These are phyloP conservation scores for Papilio demoleus DNA, from an alignment of 2,888 invertebrate species.

Conservation along the genomic window DNA sequence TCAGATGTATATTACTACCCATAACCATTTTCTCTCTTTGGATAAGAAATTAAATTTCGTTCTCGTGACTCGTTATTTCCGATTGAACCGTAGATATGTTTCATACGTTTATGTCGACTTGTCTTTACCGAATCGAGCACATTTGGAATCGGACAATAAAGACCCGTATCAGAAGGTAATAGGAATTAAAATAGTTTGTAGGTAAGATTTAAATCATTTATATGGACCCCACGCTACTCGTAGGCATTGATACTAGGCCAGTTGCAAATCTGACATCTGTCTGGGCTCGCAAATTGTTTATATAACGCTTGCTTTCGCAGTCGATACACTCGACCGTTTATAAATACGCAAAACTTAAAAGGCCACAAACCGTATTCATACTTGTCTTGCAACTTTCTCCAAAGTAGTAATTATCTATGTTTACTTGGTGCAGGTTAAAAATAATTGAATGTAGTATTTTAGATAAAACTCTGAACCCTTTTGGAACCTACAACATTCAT, in stretches of 20 bases:
- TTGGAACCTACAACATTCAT: too few species aligned
- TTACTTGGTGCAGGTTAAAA: background rate
- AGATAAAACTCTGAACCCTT: background rate
- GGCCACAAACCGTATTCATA: slow-evolving; percentile 20
- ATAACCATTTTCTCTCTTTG: slow-evolving; percentile 7
- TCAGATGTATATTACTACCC: slow-evolving; percentile 11
- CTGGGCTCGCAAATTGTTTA: slow-evolving; percentile 53
- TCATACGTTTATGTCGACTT: slow-evolving; percentile 13
- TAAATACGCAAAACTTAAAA: slow-evolving; percentile 28
- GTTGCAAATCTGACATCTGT: slow-evolving; percentile 44
- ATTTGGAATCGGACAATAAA: slow-evolving; percentile 2
- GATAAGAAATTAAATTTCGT: slow-evolving; percentile 28
- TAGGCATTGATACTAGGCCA: slow-evolving; percentile 43
- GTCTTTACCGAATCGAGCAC: slow-evolving; percentile 1
- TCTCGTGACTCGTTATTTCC: slow-evolving; percentile 29
- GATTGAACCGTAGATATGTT: slow-evolving; percentile 29
- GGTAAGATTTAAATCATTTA: slow-evolving; percentile 25
- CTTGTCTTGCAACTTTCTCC: slow-evolving; percentile 24
- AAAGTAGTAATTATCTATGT: slow-evolving; percentile 13
- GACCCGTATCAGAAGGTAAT: slow-evolving; percentile 3
- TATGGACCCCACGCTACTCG: slow-evolving; percentile 40
- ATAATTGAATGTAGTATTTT: background rate
- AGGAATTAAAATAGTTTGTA: slow-evolving; percentile 16
- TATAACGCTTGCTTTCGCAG: slow-evolving; percentile 65
- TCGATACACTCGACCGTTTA: slow-evolving; percentile 30